These are phyloP conservation scores for Agapostemon virescens DNA, from an alignment of 2,888 invertebrate species.

Conservation along the genomic window DNA sequence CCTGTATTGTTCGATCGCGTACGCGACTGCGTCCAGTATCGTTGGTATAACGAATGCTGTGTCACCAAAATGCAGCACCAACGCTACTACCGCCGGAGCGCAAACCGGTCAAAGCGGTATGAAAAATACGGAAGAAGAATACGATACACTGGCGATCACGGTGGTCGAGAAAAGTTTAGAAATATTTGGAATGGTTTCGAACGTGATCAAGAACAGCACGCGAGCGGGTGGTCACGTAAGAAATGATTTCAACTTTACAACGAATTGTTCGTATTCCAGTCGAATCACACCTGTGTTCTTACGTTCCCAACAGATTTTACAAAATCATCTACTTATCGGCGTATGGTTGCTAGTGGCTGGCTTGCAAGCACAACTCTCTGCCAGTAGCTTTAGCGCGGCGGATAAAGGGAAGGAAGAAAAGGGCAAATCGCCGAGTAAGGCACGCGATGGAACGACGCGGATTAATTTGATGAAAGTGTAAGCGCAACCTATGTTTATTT, in stretches of 20 bases:
- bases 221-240: constrained; percentile 93
- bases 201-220: constrained; percentile 91
- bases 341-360: constrained; percentile 94
- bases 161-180: constrained; percentile 94
- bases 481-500: constrained; percentile 41
- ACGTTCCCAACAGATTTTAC: constrained; percentile 85
- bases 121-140: constrained; percentile 86
- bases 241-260: neutral
- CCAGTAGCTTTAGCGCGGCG: constrained; percentile 82
- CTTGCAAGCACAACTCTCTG: constrained; percentile 89
- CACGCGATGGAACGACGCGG: constrained; percentile 82
- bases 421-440: constrained; percentile 84
- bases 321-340: constrained; percentile 94
- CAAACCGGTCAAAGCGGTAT: constrained; percentile 70
- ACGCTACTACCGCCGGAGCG: constrained; percentile 62
- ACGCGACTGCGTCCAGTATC: constrained; percentile 85
- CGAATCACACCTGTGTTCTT: too few species aligned
- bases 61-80: constrained; percentile 83
- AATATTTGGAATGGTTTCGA: constrained; percentile 90
- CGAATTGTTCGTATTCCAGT: too few species aligned
- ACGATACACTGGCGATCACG: constrained; percentile 89
- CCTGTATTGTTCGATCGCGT: constrained; percentile 89
- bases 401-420: constrained; percentile 82
- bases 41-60: constrained; percentile 83
- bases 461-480: constrained; percentile 88